Evolutionary conservation across 2,113 vertebrate species (phyloP), one percentile per base, ranked within the genome.

Genomic region (Hippocampus mohnikei): DNA sequence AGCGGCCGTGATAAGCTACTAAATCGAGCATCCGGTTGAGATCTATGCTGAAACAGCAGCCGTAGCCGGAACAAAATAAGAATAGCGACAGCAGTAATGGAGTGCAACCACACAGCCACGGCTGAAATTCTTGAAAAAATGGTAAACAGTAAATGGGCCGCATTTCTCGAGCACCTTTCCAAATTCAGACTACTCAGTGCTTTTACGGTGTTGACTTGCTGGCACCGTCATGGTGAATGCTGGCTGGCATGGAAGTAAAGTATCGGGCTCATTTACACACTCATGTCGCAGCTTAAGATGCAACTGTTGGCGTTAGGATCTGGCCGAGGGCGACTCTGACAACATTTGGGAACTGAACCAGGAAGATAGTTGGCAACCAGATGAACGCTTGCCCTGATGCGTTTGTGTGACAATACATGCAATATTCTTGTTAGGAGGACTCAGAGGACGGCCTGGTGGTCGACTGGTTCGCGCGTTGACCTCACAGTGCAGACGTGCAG

Each of bases 1-100:
- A 27, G 48, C 40, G 73, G 48, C 68, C 67, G 68, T 52, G 73
- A 67, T 71, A 61, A 67, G 71, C 67, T 67, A 79, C 71, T 59
- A 70, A 60, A 76, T 55, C 55, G 21, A 76, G 53, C 33, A 23
- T 72, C 72, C 63, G 79, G 76, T 69, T 82, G 74, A 74, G 67
- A 80, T 67, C 46, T 78, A 65, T 44, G 68, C 82, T 79, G 67
- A 78, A 81, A 67, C 66, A 46, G 74, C 78, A 69, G 73, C 80
- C 46, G 59, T 40, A 73, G 73, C 50, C 37, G 70, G 72, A 76
- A 81, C 74, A 60, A 76, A 60, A 48, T 55, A 69, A 56, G 11
- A 27, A 55, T 56, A 65, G 52, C 76, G 55, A 25, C 27, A 67
- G 25, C 50, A 7, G 2, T 52, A 40, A 67, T 44, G 44, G 25